phyloP scores from a whole-genome alignment of 1,140 invertebrate genomes.

The Samia ricini region DNA sequence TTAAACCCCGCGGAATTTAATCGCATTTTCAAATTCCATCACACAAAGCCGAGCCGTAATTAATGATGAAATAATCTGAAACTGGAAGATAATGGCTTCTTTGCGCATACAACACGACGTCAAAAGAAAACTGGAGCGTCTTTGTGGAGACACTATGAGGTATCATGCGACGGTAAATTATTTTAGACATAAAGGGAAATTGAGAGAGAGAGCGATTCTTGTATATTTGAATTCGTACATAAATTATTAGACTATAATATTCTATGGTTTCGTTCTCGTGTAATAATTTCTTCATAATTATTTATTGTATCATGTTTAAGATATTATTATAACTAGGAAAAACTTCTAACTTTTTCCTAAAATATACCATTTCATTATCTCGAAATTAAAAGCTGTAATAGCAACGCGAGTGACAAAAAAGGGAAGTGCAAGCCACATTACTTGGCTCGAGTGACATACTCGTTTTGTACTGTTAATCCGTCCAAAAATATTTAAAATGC shows the following conservation, averaged over 20 bases:
- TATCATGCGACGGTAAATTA: neutral
- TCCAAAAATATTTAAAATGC: too few species aligned
- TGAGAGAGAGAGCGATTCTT: neutral
- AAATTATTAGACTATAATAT: too few species aligned
- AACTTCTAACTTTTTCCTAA: too few species aligned
- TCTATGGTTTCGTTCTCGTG: too few species aligned
- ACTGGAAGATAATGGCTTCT: neutral
- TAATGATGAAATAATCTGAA: constrained; percentile 4
- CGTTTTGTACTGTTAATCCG: too few species aligned
- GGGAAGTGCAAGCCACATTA: too few species aligned
- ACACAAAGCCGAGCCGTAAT: constrained; percentile 1
- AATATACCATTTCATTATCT: too few species aligned
- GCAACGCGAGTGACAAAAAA: too few species aligned
- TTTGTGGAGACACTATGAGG: neutral
- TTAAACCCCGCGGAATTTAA: neutral
- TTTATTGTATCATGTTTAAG: neutral
- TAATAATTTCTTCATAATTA: neutral
- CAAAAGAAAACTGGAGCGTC: neutral
- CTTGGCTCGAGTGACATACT: too few species aligned
- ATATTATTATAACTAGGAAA: too few species aligned
- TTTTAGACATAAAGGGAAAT: neutral
- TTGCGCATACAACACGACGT: neutral
- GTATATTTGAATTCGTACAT: neutral
- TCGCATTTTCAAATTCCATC: neutral
- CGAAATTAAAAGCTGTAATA: too few species aligned